Evolutionary conservation across 2,888 invertebrate species (phyloP), one percentile per base, ranked within the genome.

Genomic region (Cordylochernes scorpioides): DNA sequence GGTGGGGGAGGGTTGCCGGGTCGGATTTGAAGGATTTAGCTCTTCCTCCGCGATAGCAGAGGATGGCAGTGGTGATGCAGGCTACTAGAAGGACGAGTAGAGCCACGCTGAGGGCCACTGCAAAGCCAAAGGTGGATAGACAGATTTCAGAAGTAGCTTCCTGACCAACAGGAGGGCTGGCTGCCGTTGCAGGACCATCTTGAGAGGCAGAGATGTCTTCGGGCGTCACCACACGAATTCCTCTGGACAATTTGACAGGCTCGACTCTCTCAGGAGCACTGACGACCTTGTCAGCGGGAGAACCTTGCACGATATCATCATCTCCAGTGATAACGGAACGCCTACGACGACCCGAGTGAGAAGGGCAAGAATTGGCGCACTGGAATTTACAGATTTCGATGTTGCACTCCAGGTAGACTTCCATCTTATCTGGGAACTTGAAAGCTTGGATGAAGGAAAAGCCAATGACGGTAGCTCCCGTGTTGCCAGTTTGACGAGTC

Each of bases 401-500:
- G 44, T 70, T 71, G 49, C 71, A 71, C 10, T 68, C 68, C 2
- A 71, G 50, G 43, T 63, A 70, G 1, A 71, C 68, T 52, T 69
- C 66, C 39, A 66, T 64, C 14, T 63, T 64, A 37, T 71, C 71
- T 1, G 71, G 71, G 46, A 71, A 71, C 37, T 69, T 64, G 52
- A 71, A 71, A 0, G 71, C 68, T 40, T 62, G 65, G 8, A 71
- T 59, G 49, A 62, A 65, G 40, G 66, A 67, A 46, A 66, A 65
- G 13, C 67, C 63, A 19, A 68, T 62, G 15, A 65, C 50, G 3
- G 64, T 66, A 0, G 66, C 67, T 2, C 64, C 66, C 34, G 59
- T 59, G 38, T 54, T 58, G 2, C 63, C 63, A 0, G 40, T 36
- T 9, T 39, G 27, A 12, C 40, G 27, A 13, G 39, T 35, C n/a